Base-by-base conservation (phyloP, 2,113 vertebrate species). In the Salvelinus namaycush region DNA sequence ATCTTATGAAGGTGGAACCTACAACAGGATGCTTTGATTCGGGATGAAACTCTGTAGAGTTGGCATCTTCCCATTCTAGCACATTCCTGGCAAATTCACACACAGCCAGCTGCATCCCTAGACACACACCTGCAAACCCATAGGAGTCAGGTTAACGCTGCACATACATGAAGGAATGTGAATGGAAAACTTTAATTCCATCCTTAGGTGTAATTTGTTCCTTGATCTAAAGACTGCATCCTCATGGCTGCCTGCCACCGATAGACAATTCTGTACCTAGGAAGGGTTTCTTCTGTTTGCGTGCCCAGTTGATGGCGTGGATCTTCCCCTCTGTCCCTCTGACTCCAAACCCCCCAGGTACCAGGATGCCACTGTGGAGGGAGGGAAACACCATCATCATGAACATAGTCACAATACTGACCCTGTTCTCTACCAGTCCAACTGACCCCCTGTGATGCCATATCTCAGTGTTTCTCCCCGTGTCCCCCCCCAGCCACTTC, bases 291-390 rank as follows among this genome's bases (percentile, higher is more conserved):
- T 94, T 98, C 93, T 99, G 96, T 81, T 95, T 98, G 31, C 97
- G 94, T 70, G 97, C 97, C 97, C 97, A 99, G 86, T 90, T 92
- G 85, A 99, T 98, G 44, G 97, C 97, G 26, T 96, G 95, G 83
- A 99, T 97, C 92, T 99, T 99, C 75, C 97, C 97, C 89, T 99
- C 97, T 1, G 97, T 99, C 72, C 97, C 97, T 83, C 97, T 91
- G 81, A 98, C 94, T 59, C 97, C 97, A 81, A 99, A 99, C 59
- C 97, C 97, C 74, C 97, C 97, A 1, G 97, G 97, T 73, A 99
- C 97, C 87, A 99, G 91, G 69, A 99, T 85, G 57, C 97, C 97
- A 0, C 97, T 99, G 90, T 22, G 64, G 39, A 72, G 18, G 54
- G 64, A 16, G 8, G 1, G 26, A 5, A 48, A 66, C n/a, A 51